Percentiles rank a stretch among this genome's conserved stretches.
These are phyloP conservation scores for Prosopocoilus inquinatus DNA, from an alignment of 2,888 invertebrate species.

Conservation along the genomic window DNA sequence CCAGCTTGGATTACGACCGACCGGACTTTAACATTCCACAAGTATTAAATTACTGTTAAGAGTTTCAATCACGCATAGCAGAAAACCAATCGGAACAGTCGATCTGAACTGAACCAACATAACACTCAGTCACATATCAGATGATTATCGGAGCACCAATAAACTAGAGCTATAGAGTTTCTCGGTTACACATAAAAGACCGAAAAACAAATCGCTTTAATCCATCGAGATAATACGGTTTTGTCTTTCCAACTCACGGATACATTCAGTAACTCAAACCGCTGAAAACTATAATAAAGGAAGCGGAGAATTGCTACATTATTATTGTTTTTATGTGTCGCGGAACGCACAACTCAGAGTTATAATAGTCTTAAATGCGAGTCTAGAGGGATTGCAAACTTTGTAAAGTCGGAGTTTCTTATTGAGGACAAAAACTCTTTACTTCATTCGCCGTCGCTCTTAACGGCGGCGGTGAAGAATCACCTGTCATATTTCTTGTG, in stretches of 20 bases:
- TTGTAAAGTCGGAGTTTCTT: conserved; percentile 15
- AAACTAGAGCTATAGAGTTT: too few relatives aligned
- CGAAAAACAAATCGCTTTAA: too few relatives aligned
- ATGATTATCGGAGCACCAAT: too few relatives aligned
- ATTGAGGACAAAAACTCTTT: neutral
- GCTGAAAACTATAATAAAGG: conserved; percentile 2
- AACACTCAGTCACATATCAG: too few relatives aligned
- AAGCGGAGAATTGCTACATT: conserved; percentile 4
- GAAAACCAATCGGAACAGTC: too few relatives aligned
- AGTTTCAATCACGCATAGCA: too few relatives aligned
- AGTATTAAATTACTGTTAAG: too few relatives aligned
- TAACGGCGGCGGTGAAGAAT: neutral
- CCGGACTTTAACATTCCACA: too few relatives aligned
- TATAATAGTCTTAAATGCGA: conserved; percentile 15
- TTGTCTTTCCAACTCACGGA: conserved; percentile 2
- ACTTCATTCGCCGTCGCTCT: neutral
- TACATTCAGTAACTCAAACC: conserved; percentile 1
- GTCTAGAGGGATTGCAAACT: conserved; percentile 10
- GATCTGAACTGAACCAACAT: too few relatives aligned
- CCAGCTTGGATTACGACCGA: too few relatives aligned
- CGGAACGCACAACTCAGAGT: neutral
- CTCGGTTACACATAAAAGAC: too few relatives aligned
- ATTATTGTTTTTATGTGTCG: conserved; percentile 18
- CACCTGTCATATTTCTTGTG: neutral
- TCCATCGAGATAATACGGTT: conserved; percentile 8